Percentiles rank a stretch among this genome's conserved stretches.
These are phyloP conservation scores for Poecilia wingei DNA, from an alignment of 2,797 vertebrate species.

Conservation along the genomic window DNA sequence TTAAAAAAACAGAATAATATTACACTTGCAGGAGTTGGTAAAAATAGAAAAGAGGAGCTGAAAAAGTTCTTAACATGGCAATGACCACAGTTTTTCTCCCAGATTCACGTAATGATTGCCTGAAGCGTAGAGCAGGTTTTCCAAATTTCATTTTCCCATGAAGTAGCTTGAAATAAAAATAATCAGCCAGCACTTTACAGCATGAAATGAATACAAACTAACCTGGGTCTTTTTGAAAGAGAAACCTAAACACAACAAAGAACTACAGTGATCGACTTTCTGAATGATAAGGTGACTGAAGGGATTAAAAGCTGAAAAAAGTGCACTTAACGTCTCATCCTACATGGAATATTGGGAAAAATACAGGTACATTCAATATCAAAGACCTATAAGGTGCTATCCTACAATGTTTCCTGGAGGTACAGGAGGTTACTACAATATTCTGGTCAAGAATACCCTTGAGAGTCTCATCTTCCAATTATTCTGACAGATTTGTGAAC, in stretches of 20 bases:
- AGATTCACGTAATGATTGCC: constrained; percentile 47
- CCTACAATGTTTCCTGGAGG: constrained; percentile 71
- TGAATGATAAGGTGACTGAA: constrained; percentile 47
- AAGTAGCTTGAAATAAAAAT: constrained; percentile 31
- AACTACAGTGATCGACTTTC: constrained; percentile 67
- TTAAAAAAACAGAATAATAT: constrained; percentile 61
- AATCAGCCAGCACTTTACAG: constrained; percentile 27
- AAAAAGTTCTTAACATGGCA: constrained; percentile 47
- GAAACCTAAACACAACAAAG: constrained; percentile 48
- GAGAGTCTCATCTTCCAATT: constrained; percentile 24
- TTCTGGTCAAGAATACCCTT: constrained; percentile 55
- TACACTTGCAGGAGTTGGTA: constrained; percentile 57
- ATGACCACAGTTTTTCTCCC: constrained; percentile 45
- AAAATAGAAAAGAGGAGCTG: constrained; percentile 62
- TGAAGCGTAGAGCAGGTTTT: constrained; percentile 10
- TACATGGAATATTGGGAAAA: constrained; percentile 82
- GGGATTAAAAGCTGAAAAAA: constrained; percentile 76
- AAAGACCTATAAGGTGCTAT: constrained; percentile 85
- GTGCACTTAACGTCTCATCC: constrained; percentile 83
- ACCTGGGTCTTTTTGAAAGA: constrained; percentile 40
- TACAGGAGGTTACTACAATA: constrained; percentile 58
- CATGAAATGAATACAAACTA: constrained; percentile 34
- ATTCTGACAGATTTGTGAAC: constrained; percentile 15
- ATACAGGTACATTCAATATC: constrained; percentile 86
- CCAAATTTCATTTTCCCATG: constrained; percentile 18